These are phyloP conservation scores for Pheucticus melanocephalus DNA, from an alignment of 2,113 vertebrate species.

Conservation along the genomic window DNA sequence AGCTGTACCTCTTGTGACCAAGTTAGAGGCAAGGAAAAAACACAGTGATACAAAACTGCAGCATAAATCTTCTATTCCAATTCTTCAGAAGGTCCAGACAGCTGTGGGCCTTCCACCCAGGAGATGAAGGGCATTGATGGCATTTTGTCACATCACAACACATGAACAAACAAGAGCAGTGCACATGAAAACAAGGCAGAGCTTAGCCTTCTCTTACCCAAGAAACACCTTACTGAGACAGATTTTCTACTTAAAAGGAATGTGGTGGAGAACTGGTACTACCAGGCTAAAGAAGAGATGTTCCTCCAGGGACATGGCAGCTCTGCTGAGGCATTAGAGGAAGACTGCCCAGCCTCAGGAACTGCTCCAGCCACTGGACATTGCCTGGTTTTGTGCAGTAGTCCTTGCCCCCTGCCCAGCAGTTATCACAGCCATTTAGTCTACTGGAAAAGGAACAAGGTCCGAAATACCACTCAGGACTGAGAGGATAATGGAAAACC, in stretches of 20 bases:
- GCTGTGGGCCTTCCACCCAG: neutral
- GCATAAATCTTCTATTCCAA: neutral
- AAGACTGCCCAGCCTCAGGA: rapidly evolving
- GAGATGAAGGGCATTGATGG: neutral
- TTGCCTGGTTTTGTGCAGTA: neutral
- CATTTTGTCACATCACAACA: neutral
- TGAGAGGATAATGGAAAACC: neutral
- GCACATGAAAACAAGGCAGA: neutral
- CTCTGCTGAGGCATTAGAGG: neutral
- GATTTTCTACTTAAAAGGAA: neutral
- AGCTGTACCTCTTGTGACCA: neutral
- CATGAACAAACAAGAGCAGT: neutral
- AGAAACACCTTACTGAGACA: neutral
- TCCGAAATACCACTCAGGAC: neutral
- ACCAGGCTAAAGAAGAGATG: neutral
- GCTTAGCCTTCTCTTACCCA: neutral
- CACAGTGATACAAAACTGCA: neutral
- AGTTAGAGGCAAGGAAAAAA: neutral
- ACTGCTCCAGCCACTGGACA: neutral
- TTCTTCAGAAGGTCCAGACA: neutral
- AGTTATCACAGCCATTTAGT: neutral
- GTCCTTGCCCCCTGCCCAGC: neutral
- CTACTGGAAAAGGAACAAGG: neutral
- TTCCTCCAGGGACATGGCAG: neutral
- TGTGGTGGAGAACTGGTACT: neutral